phyloP scores from a whole-genome alignment of 2,797 vertebrate species.

The Linurgus olivaceus region DNA sequence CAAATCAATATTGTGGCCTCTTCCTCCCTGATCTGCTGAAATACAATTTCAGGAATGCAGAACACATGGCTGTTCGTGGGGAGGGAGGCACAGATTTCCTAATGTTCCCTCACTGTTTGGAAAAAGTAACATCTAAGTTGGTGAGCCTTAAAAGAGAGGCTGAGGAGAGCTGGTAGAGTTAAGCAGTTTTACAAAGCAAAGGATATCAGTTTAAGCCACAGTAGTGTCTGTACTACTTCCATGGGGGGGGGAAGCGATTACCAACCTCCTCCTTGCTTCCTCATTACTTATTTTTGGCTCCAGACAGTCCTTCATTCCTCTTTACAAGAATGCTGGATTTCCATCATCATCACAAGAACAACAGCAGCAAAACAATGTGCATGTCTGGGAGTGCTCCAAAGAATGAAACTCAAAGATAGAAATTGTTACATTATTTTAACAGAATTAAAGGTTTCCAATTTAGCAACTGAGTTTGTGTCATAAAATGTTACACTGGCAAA shows the following conservation, averaged over 20 bases:
- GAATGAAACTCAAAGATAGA: background rate
- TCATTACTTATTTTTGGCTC: conserved; percentile 38
- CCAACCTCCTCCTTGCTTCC: conserved; percentile 36
- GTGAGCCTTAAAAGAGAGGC: background rate
- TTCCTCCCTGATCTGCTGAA: conserved; percentile 22
- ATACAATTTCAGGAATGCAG: conserved; percentile 18
- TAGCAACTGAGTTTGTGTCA: background rate
- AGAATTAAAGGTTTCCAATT: conserved; percentile 6
- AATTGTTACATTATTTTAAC: background rate
- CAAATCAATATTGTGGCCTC: conserved; percentile 43
- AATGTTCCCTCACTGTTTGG: background rate
- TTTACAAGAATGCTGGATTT: conserved; percentile 3
- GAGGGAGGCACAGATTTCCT: background rate
- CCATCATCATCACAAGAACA: background rate
- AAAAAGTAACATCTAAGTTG: background rate
- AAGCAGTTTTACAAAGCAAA: background rate
- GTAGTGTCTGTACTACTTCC: background rate
- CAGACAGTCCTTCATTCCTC: background rate
- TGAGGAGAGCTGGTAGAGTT: background rate
- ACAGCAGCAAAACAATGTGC: background rate
- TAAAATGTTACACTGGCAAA: background rate
- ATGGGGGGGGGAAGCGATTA: background rate
- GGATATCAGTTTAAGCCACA: background rate
- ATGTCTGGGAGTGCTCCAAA: background rate
- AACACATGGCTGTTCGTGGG: background rate